These are phyloP conservation scores for Crotalus viridis DNA, from an alignment of 2,113 vertebrate species.

Conservation along the genomic window DNA sequence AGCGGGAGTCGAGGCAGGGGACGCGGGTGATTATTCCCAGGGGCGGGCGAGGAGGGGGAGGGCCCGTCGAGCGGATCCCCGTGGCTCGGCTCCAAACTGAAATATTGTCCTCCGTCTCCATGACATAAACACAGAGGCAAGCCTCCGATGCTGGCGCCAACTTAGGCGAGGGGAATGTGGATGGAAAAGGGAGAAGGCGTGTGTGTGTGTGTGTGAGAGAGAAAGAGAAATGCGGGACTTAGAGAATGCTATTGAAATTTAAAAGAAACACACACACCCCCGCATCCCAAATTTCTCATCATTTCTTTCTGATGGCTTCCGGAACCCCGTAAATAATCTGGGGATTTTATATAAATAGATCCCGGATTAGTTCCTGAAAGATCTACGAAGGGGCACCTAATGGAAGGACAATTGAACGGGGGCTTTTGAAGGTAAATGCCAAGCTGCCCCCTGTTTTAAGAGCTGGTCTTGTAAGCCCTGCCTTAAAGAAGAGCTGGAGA, in stretches of 20 bases:
- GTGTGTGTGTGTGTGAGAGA: no score
- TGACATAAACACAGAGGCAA: constrained; percentile 84
- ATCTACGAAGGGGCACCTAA: constrained; percentile 69
- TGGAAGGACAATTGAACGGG: constrained; percentile 62
- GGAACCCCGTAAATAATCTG: constrained; percentile 67
- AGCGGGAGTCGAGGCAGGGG: constrained; percentile 23
- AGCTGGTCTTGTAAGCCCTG: background rate
- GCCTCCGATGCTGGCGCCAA: constrained; percentile 82
- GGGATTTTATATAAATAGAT: constrained; percentile 66
- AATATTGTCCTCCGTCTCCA: constrained; percentile 84
- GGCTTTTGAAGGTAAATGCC: constrained; percentile 55
- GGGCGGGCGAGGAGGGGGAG: constrained; percentile 72
- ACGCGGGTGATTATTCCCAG: constrained; percentile 64
- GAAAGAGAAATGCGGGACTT: background rate
- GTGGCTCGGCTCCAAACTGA: constrained; percentile 83
- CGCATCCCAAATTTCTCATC: background rate
- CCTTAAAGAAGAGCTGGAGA: background rate
- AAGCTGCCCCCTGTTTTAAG: constrained; percentile 39
- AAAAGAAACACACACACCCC: constrained; percentile 60
- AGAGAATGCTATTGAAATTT: constrained; percentile 66
- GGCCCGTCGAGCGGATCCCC: constrained; percentile 87
- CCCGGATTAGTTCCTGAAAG: constrained; percentile 65
- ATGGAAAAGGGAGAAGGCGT: constrained; percentile 68
- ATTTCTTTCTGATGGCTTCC: constrained; percentile 59
- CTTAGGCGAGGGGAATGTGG: constrained; percentile 78